These are phyloP conservation scores for Sturnus vulgaris DNA, from an alignment of 2,113 vertebrate genomes.

Conservation along the genomic window DNA sequence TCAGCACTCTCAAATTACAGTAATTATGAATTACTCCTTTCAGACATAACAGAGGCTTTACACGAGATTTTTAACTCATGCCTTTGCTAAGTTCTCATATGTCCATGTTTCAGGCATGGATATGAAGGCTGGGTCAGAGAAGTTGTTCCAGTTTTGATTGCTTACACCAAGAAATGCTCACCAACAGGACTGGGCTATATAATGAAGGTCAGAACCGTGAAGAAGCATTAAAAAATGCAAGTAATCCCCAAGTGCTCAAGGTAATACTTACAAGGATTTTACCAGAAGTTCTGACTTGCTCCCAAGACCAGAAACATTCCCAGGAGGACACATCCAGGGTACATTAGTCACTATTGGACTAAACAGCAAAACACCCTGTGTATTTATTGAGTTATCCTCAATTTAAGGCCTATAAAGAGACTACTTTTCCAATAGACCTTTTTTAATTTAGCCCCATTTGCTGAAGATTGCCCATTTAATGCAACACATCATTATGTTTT, in stretches of 20 bases:
- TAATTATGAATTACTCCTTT: slow-evolving; percentile 4
- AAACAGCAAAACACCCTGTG: background rate
- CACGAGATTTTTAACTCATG: background rate
- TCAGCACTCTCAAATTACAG: background rate
- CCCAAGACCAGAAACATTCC: background rate
- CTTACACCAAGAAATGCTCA: background rate
- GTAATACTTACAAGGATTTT: background rate
- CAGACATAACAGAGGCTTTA: background rate
- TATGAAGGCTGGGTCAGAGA: background rate
- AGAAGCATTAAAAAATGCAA: background rate
- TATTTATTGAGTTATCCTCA: slow-evolving; percentile 60
- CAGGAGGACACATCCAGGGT: background rate
- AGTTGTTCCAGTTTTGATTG: background rate
- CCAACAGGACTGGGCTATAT: background rate
- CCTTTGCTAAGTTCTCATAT: background rate
- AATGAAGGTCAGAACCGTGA: background rate
- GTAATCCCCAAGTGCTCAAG: background rate
- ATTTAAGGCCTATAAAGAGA: slow-evolving; percentile 52
- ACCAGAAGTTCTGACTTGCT: slow-evolving; percentile 5
- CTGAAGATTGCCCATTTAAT: slow-evolving; percentile 64
- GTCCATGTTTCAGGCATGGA: background rate
- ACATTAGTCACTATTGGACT: slow-evolving; percentile 6
- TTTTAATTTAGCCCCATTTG: slow-evolving; percentile 57
- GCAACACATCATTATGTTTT: slow-evolving; percentile 67
- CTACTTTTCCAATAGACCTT: slow-evolving; percentile 52